phyloP scores from a whole-genome alignment of 2,797 vertebrate species.

The Paramormyrops hopkinsi region DNA sequence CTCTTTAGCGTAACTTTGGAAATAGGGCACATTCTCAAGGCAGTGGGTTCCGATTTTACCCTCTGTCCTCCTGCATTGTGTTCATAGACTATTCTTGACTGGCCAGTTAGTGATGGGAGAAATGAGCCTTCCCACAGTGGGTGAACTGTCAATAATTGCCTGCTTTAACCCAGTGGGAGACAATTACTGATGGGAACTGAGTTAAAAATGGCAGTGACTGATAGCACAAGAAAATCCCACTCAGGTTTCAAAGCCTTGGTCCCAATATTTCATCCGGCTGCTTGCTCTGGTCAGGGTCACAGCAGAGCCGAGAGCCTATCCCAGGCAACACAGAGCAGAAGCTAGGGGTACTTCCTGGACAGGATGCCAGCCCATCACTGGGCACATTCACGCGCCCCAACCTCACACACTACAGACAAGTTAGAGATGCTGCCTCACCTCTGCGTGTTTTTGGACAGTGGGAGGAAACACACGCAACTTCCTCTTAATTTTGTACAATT shows the following conservation, averaged over 20 bases:
- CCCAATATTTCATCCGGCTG: neutral
- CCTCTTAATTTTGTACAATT: neutral
- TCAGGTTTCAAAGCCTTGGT: neutral
- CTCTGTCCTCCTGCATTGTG: neutral
- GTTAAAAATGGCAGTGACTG: neutral
- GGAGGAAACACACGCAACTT: neutral
- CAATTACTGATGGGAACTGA: neutral
- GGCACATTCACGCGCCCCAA: neutral
- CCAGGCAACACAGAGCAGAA: neutral
- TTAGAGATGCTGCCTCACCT: neutral
- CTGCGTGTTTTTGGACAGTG: neutral
- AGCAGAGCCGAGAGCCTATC: neutral
- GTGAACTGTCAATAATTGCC: neutral
- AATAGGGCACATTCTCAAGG: neutral
- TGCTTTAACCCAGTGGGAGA: neutral
- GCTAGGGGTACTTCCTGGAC: neutral
- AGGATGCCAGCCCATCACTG: neutral
- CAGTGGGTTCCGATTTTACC: neutral
- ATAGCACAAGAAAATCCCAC: neutral
- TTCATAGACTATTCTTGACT: neutral
- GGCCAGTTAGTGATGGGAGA: neutral
- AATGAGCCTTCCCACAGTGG: neutral
- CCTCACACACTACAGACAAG: neutral
- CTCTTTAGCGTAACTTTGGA: neutral
- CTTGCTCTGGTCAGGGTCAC: neutral